These are phyloP conservation scores for Chaetogeoica ovagalla DNA, from an alignment of 2,888 invertebrate species.

Conservation along the genomic window DNA sequence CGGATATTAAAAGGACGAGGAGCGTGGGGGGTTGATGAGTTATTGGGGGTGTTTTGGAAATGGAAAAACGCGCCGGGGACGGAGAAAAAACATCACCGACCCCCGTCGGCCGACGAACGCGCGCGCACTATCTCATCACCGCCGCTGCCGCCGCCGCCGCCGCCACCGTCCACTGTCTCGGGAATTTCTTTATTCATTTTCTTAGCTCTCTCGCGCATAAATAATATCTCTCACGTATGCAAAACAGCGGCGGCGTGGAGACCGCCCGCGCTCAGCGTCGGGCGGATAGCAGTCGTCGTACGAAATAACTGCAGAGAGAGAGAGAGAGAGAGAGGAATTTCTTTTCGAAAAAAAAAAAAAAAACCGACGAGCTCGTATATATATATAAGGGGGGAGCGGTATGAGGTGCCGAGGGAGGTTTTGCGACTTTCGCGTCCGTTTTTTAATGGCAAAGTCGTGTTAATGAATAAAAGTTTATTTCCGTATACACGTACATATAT, in stretches of 20 bases:
- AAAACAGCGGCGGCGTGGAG: slow-evolving; percentile 17
- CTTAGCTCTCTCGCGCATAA: slow-evolving; percentile 33
- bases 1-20: slow-evolving; percentile 18
- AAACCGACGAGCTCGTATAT: slow-evolving; percentile 17
- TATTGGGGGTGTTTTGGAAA: neutral
- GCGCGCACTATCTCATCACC: slow-evolving; percentile 37
- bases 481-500: slow-evolving; percentile 49
- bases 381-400: neutral
- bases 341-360: slow-evolving; percentile 31
- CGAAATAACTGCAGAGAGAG: neutral
- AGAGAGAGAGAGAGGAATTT: slow-evolving; percentile 10
- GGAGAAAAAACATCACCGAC: slow-evolving; percentile 45
- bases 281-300: no score
- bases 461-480: slow-evolving; percentile 56
- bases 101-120: neutral
- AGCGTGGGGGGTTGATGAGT: slow-evolving; percentile 34
- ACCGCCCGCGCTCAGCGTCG: no score
- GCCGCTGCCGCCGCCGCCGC: neutral
- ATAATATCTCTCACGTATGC: slow-evolving; percentile 50
- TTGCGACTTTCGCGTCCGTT: slow-evolving; percentile 52
- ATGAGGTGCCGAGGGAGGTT: neutral
- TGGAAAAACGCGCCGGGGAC: neutral
- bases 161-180: slow-evolving; percentile 43
- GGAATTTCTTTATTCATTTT: slow-evolving; percentile 52
- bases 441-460: slow-evolving; percentile 56